These are phyloP conservation scores for Euura lappo DNA, from an alignment of 1,140 invertebrate species.

Conservation along the genomic window DNA sequence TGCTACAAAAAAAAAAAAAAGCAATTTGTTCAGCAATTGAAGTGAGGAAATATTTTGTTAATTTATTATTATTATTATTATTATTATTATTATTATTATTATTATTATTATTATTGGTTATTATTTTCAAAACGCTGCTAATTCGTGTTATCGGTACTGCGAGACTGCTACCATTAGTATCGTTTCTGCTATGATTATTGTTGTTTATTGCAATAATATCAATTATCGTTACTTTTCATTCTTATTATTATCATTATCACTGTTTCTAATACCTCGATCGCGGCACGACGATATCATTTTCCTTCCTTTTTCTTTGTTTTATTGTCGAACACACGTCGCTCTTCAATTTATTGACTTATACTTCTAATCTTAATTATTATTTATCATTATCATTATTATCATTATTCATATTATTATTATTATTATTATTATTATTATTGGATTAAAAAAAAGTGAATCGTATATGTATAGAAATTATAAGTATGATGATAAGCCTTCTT, in stretches of 20 bases:
- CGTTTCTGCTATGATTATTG: background rate
- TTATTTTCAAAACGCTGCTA: too few species aligned
- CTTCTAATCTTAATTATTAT: constrained; percentile 23
- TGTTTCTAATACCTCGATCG: background rate
- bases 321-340: background rate
- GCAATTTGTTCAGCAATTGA: too few species aligned
- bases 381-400: constrained; percentile 16
- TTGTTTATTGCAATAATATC: background rate
- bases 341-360: background rate
- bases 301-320: background rate
- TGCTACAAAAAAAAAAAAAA: too few species aligned
- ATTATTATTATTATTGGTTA: too few species aligned
- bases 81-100: too few species aligned
- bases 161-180: background rate
- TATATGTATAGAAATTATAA: background rate
- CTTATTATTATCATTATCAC: background rate
- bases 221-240: background rate
- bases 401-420: constrained; percentile 16
- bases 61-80: too few species aligned
- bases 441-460: background rate
- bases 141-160: too few species aligned
- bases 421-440: constrained; percentile 14
- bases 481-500: background rate
- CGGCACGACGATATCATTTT: background rate
- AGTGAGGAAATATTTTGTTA: too few species aligned